Conservation (phyloP, 2,888 invertebrate genomes). For the Acanthosepion esculentum region DNA sequence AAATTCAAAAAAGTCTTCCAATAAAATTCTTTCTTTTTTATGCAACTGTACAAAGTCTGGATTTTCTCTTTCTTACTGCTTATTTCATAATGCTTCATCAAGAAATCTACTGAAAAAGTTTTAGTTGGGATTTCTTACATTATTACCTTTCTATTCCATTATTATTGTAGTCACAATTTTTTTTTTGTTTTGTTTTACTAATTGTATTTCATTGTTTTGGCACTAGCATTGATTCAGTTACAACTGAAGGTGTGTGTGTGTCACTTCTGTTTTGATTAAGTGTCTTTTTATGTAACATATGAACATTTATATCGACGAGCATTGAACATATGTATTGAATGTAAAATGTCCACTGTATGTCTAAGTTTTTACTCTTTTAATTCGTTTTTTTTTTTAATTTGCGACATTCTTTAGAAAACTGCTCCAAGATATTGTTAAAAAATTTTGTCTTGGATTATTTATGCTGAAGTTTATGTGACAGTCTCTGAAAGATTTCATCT, state of each 20-base stretch:
- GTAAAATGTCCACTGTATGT: neutral
- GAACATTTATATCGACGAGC: neutral
- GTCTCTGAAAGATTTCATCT: neutral
- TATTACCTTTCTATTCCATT: neutral
- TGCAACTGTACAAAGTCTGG: neutral
- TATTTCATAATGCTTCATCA: neutral
- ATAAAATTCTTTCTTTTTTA: neutral
- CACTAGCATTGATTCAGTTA: neutral
- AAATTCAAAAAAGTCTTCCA: neutral
- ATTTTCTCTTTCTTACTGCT: neutral
- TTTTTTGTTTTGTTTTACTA: neutral
- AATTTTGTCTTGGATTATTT: neutral
- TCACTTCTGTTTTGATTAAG: neutral
- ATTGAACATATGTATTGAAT: neutral
- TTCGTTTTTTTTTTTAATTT: neutral
- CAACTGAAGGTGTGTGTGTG: neutral
- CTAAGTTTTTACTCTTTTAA: neutral
- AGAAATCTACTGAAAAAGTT: neutral
- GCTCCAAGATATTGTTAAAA: neutral
- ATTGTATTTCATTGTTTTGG: neutral
- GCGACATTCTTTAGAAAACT: neutral
- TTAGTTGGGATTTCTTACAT: neutral
- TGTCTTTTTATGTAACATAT: neutral
- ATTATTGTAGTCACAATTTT: neutral
- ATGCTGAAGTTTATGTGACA: no score